Evolutionary conservation across 2,113 vertebrate genomes (phyloP).

Genomic region (Indicator maculatus): DNA sequence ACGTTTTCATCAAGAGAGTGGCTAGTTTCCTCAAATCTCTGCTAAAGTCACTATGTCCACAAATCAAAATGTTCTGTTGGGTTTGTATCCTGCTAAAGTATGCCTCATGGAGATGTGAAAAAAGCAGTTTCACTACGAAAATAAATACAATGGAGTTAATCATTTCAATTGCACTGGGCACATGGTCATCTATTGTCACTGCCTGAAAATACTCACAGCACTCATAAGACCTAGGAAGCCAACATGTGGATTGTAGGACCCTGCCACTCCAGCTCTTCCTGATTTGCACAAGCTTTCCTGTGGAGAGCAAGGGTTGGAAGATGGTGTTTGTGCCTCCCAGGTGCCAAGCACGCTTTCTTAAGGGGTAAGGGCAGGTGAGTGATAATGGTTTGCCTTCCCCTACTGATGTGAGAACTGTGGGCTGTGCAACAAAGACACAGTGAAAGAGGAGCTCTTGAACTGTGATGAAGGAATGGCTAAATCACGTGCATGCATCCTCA

Average conservation of each 20-base stretch:
- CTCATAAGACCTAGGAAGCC: neutral
- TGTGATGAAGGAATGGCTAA: neutral
- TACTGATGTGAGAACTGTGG: rapidly evolving
- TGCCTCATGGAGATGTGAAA: constrained; percentile 1
- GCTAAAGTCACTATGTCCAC: neutral
- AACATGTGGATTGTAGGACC: neutral
- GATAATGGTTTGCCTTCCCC: neutral
- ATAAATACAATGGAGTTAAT: constrained; percentile 15
- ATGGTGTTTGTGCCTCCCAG: neutral
- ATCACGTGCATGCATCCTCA: neutral
- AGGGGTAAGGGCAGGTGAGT: neutral
- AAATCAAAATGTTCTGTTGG: constrained; percentile 7
- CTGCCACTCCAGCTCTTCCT: neutral
- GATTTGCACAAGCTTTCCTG: neutral
- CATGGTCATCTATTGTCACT: neutral
- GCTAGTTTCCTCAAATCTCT: neutral
- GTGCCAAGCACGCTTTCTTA: neutral
- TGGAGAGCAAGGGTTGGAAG: neutral
- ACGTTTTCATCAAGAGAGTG: neutral
- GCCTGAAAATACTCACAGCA: neutral
- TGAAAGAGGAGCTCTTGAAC: neutral
- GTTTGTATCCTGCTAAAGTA: neutral
- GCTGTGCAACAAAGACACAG: neutral
- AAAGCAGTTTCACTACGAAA: constrained; percentile 33
- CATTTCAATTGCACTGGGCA: constrained; percentile 9